Evolutionary conservation across 1,140 invertebrate species (phyloP).

Genomic region (Drosophila bipectinata): DNA sequence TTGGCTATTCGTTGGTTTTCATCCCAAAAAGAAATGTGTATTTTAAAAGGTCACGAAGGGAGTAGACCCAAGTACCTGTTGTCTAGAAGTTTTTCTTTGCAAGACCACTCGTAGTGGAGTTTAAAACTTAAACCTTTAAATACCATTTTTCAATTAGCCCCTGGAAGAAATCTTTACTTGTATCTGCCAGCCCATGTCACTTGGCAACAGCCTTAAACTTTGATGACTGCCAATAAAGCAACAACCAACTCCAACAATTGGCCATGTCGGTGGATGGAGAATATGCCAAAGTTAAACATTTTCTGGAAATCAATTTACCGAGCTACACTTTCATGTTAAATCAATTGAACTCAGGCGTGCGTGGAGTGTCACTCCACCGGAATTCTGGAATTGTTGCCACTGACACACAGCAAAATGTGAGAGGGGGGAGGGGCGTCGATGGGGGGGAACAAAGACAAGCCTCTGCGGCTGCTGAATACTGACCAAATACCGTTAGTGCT

Average conservation of each 20-base stretch:
- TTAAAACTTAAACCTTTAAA: not conserved
- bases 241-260: constrained; percentile 30
- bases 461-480: constrained; percentile 18
- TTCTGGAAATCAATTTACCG: constrained; percentile 76
- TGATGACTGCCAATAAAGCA: constrained; percentile 35
- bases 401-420: constrained; percentile 3
- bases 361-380: constrained; percentile 64
- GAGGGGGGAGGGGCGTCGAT: not conserved
- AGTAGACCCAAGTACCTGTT: not conserved
- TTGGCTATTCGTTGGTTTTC: too few species aligned
- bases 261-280: constrained; percentile 37
- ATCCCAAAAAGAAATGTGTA: not conserved
- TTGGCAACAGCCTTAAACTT: constrained; percentile 68
- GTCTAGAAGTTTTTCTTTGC: not conserved
- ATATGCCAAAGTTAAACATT: constrained; percentile 59
- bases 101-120: not conserved
- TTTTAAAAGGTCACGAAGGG: not conserved
- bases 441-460: constrained; percentile 14
- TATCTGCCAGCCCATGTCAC: constrained; percentile 13
- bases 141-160: constrained; percentile 10
- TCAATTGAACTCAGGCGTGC: constrained; percentile 81
- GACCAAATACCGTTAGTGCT: constrained; percentile 61
- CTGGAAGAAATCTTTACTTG: constrained; percentile 12
- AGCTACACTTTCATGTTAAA: constrained; percentile 82
- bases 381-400: constrained; percentile 33